Evolutionary conservation across 2,888 invertebrate species (phyloP), one percentile per base, ranked within the genome.

Genomic region (Aspidiotus destructor): DNA sequence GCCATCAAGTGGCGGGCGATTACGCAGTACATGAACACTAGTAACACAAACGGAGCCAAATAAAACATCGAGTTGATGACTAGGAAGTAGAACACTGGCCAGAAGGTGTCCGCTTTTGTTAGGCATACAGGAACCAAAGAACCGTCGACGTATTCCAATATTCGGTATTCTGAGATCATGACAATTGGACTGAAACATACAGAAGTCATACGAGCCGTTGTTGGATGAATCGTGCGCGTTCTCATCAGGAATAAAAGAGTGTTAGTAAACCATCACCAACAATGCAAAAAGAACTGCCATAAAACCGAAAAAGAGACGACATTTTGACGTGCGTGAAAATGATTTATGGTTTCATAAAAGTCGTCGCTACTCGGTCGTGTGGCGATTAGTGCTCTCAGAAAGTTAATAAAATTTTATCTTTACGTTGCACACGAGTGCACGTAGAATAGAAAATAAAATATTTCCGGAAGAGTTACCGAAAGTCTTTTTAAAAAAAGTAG

Each of bases 1-100:
- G 86, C 84, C 77, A 92, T 87, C 72, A 93, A 82, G 76, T 89
- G 89, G 75, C 85, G 85, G 62, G 91, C 89, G 75, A 93, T 92
- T 75, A 89, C 82, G 74, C 87, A 85, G 79, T 94, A 94, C 67
- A 93, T 82, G 62, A 86, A 81, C 72, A 92, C 81, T 60, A 94
- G 84, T 70, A 92, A 84, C 70, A 90, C 77, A 70, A 93, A 81
- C 55, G 94, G 94, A 68, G 90, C 76, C 72, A 88, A 79, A 80
- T 92, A 93, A 78, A 94, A 89, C 72, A 89, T 79, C 70, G 86
- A 82, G 75, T 89, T 88, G 73, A 80, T 78, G 76, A 86, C 84
- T 79, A 87, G 81, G 75, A 92, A 82, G 81, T 89, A 89, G 81
- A 88, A 91, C 73, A 86, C 83, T 71, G 88, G 86, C 86, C 89